Percentiles rank a stretch among this genome's conserved stretches.
Evolutionary conservation across 2,888 invertebrate species (phyloP).

Genomic region (Polydrusus cervinus): DNA sequence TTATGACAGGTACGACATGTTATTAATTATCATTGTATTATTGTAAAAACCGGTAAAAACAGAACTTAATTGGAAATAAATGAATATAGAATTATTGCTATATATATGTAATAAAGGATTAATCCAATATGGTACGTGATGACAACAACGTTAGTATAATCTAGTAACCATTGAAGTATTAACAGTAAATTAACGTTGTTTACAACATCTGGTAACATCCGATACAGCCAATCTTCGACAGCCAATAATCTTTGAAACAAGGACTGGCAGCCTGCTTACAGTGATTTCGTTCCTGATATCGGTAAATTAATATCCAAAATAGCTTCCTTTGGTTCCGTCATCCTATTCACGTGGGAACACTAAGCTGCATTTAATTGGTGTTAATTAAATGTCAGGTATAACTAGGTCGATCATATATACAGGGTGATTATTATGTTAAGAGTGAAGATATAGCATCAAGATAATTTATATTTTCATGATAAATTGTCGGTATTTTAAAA

Average conservation of each 20-base stretch:
- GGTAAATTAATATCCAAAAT: slow-evolving; percentile 34
- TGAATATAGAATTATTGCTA: no score
- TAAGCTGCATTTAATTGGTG: slow-evolving; percentile 35
- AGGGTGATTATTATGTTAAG: no score
- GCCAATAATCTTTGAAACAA: slow-evolving; percentile 23
- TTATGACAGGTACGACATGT: no score
- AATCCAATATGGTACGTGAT: no score
- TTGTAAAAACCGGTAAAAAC: no score
- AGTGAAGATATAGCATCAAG: no score
- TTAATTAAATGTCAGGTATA: slow-evolving; percentile 16
- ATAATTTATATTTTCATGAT: no score
- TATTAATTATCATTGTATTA: no score
- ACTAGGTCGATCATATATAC: background rate
- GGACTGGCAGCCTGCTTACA: slow-evolving; percentile 25
- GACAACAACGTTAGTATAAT: background rate
- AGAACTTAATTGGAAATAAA: no score
- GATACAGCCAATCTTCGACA: slow-evolving; percentile 3
- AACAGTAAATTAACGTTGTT: slow-evolving; percentile 14
- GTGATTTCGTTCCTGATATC: slow-evolving; percentile 21
- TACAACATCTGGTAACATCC: slow-evolving; percentile 24
- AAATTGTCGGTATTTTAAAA: no score
- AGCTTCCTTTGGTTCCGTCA: slow-evolving; percentile 17
- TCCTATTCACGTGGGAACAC: slow-evolving; percentile 10
- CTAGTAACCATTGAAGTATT: slow-evolving; percentile 1
- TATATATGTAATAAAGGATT: no score